Percentiles rank a stretch among this genome's conserved stretches.
These are phyloP conservation scores for Pristionchus entomophagus DNA, from an alignment of 2,888 invertebrate species.

Conservation along the genomic window DNA sequence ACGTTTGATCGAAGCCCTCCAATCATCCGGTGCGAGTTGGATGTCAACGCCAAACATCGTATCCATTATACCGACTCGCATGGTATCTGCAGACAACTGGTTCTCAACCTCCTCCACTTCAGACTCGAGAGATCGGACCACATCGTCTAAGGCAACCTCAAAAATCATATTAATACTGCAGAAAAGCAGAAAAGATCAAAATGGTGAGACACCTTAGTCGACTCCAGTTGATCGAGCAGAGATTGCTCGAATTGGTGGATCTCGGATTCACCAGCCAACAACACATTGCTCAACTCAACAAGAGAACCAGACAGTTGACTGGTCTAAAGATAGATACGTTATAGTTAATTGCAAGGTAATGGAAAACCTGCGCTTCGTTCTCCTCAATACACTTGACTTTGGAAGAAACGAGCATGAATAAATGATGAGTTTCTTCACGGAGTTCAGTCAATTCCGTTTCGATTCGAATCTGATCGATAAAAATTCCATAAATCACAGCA, in stretches of 20 bases:
- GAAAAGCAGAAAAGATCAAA: not conserved
- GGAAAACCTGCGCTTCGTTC: not conserved
- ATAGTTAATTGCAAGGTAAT: not conserved
- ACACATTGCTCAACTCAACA: not conserved
- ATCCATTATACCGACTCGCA: constrained; percentile 4
- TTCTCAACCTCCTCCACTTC: not conserved
- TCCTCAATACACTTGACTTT: not conserved
- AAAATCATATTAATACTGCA: not conserved
- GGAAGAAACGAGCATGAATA: not conserved
- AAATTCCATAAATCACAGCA: not conserved
- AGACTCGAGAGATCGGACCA: not conserved
- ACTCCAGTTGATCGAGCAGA: not conserved
- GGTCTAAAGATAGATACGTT: not conserved
- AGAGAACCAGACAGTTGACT: not conserved
- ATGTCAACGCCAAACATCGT: not conserved
- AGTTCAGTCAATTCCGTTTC: constrained; percentile 17
- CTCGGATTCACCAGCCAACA: not conserved
- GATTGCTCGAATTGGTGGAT: not conserved
- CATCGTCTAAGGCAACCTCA: not conserved
- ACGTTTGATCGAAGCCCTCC: not conserved
- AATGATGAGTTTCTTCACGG: not conserved
- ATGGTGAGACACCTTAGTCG: not conserved
- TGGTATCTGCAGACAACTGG: not conserved
- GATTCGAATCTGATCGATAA: not conserved
- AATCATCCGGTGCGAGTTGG: not conserved